Evolutionary conservation across 2,888 invertebrate species (phyloP).

Genomic region (Heliconius sara): DNA sequence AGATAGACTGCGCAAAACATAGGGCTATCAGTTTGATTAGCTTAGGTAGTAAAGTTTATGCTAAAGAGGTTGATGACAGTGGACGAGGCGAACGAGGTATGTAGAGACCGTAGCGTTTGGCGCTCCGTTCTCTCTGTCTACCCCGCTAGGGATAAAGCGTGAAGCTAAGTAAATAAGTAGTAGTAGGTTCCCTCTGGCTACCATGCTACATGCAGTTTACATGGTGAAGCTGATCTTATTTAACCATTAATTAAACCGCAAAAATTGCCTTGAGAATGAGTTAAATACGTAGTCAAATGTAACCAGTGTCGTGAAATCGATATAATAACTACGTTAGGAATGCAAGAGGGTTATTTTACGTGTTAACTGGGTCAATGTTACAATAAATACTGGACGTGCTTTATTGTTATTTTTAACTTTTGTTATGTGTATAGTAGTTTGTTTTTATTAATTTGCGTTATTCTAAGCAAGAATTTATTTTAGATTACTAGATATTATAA

Average conservation of each 20-base stretch:
- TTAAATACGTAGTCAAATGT: slow-evolving; percentile 32
- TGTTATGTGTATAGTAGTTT: background rate
- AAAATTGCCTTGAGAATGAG: slow-evolving; percentile 24
- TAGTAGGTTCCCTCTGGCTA: no score
- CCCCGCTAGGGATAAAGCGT: no score
- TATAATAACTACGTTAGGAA: slow-evolving; percentile 44
- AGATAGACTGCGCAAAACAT: no score
- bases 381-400: slow-evolving; percentile 31
- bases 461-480: background rate
- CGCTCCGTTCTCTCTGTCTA: no score
- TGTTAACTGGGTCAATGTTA: slow-evolving; percentile 43
- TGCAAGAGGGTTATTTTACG: slow-evolving; percentile 44
- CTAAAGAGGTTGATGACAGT: no score
- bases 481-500: background rate
- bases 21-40: no score
- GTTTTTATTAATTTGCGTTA: background rate
- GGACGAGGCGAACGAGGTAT: no score
- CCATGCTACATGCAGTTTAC: no score
- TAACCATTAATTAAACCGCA: background rate
- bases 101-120: no score
- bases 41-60: no score
- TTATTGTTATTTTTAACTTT: slow-evolving; percentile 20
- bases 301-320: slow-evolving; percentile 44
- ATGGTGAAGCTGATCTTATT: no score
- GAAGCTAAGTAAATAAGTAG: no score